Evolutionary conservation across 2,888 invertebrate genomes (phyloP), one percentile per base, ranked within the genome.

Genomic region (Lordiphosa andalusiaca): DNA sequence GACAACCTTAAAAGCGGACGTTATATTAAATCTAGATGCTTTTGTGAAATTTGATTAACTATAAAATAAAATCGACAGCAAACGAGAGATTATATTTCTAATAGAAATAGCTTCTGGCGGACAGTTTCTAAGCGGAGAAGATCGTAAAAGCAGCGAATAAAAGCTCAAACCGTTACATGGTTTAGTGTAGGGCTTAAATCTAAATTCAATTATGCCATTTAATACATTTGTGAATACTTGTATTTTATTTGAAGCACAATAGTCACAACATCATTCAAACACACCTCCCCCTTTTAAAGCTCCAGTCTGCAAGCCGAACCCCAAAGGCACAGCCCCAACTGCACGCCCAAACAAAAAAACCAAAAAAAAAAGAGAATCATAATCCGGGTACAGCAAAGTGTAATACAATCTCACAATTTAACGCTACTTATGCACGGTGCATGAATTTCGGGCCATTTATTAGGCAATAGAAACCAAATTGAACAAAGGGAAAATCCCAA

Each of bases 371-470:
- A 42, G 30, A 50, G 19, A 16, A 48, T 61, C 56, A 40, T 52
- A 58, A 65, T 54, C 50, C 55, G 50, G 49, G 48, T 9, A 37
- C 50, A 37, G 52, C 16, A 66, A 67, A 67, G 64, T 71, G 69
- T 74, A 68, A 67, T 67, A 72, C 65, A 69, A 69, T 70, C 69
- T 61, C 56, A 66, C 60, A 69, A 77, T 77, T 77, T 77, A 70
- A 75, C 71, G 77, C 77, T 78, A 75, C 75, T 77, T 78, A 77
- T 74, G 68, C 70, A 69, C 67, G 74, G 66, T 67, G 67, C 67
- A 73, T 77, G 71, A 78, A 70, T 70, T 77, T 69, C 70, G 58
- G 69, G 41, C 58, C 66, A 66, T 70, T 68, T 61, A 49, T 55
- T 39, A 63, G 62, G 36, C 55, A 62, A 53, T 62, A 47, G 53